phyloP scores from a whole-genome alignment of 2,797 vertebrate genomes.

The Poecilia picta region DNA sequence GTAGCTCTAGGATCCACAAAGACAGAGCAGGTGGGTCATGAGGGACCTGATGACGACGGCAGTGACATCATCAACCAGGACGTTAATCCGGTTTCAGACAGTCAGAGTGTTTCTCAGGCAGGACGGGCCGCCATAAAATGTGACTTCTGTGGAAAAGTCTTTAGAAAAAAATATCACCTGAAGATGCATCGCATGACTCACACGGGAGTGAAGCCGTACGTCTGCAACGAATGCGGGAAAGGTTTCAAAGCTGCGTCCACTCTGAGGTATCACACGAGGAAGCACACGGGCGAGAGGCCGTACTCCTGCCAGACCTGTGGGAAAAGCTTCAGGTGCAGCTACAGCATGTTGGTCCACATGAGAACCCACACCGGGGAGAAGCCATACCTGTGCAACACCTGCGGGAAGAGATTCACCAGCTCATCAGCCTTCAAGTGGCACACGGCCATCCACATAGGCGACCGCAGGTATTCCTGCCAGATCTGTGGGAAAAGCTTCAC shows the following conservation, averaged over 20 bases:
- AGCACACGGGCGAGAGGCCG: neutral
- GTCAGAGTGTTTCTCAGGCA: neutral
- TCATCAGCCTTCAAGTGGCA: neutral
- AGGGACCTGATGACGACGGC: neutral
- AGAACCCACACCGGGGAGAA: slow-evolving; percentile 1
- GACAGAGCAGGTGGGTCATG: neutral
- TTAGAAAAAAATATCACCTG: neutral
- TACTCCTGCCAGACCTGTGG: neutral
- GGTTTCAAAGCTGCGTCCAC: neutral
- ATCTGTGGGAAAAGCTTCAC: slow-evolving; percentile 2
- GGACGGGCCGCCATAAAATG: neutral
- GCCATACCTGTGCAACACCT: slow-evolving; percentile 8
- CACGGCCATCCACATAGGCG: slow-evolving; percentile 2
- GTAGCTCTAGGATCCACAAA: neutral
- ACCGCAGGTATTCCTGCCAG: slow-evolving; percentile 9
- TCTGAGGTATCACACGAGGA: neutral
- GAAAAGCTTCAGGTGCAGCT: neutral
- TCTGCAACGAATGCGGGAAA: slow-evolving; percentile 17
- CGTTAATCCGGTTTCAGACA: neutral
- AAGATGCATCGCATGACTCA: slow-evolving; percentile 11
- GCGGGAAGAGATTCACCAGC: neutral
- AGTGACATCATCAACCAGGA: neutral
- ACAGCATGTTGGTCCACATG: slow-evolving; percentile 17
- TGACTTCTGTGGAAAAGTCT: slow-evolving; percentile 17
- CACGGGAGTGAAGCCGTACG: slow-evolving; percentile 8